These are phyloP conservation scores for Pachliopta kotzebuea DNA, from an alignment of 2,888 invertebrate species.

Conservation along the genomic window DNA sequence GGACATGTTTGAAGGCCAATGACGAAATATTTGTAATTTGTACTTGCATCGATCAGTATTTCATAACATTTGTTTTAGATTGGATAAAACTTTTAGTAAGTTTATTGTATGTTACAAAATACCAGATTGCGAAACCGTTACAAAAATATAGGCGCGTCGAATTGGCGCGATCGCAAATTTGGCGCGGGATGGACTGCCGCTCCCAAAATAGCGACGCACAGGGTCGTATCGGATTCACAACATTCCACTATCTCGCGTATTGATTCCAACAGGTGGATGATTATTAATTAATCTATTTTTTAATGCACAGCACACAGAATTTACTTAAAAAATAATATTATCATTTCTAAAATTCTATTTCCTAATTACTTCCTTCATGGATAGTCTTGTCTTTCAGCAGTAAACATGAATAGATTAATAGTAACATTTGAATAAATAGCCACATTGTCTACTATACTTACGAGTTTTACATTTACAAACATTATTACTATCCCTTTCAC, in stretches of 20 bases:
- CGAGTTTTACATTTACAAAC: too few relatives aligned
- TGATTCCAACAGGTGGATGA: conserved; percentile 50
- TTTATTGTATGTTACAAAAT: conserved; percentile 41
- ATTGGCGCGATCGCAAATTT: conserved; percentile 78
- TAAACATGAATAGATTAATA: too few relatives aligned
- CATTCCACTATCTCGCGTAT: conserved; percentile 59
- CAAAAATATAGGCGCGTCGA: conserved; percentile 74
- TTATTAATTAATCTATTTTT: too few relatives aligned
- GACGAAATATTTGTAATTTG: conserved; percentile 56
- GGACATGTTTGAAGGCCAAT: conserved; percentile 70
- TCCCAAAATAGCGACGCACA: conserved; percentile 68
- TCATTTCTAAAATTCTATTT: too few relatives aligned
- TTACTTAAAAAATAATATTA: too few relatives aligned
- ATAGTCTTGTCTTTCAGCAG: too few relatives aligned
- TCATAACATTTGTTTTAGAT: conserved; percentile 5
- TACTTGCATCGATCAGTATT: conserved; percentile 21
- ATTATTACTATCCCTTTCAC: too few relatives aligned
- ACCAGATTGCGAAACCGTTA: conserved; percentile 70
- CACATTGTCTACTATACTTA: too few relatives aligned
- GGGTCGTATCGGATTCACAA: conserved; percentile 74
- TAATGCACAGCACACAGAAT: too few relatives aligned
- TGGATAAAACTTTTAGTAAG: background rate
- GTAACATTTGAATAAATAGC: too few relatives aligned
- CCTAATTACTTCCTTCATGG: too few relatives aligned
- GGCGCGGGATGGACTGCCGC: conserved; percentile 70